phyloP scores from a whole-genome alignment of 2,888 invertebrate species.

The Protophormia terraenovae region DNA sequence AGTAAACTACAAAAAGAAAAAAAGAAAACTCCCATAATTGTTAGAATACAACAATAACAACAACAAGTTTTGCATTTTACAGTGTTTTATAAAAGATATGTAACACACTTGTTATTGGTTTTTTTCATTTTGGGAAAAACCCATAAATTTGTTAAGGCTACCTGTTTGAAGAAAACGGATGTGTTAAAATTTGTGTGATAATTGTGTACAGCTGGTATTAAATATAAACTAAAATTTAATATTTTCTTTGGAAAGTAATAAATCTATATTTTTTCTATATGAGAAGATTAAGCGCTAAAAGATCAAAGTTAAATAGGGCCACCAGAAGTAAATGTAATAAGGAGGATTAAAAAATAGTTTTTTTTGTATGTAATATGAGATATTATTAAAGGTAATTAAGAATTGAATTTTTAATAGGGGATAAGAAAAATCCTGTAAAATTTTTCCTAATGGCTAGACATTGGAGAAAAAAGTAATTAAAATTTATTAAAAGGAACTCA shows the following conservation, averaged over 20 bases:
- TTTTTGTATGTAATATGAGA: too few relatives aligned
- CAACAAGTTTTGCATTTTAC: conserved; percentile 9
- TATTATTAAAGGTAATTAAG: conserved; percentile 32
- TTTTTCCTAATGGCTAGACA: too few relatives aligned
- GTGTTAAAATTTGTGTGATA: neutral
- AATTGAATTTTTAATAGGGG: neutral
- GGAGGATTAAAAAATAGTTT: too few relatives aligned
- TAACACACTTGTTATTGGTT: neutral
- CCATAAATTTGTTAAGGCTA: neutral
- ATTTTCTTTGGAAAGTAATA: neutral
- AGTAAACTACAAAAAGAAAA: conserved; percentile 24
- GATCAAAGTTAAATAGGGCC: neutral
- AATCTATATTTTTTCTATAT: neutral
- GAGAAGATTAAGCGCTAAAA: neutral
- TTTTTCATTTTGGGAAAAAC: neutral
- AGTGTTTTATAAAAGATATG: neutral
- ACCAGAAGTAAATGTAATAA: neutral
- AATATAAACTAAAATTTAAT: neutral
- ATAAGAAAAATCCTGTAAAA: too few relatives aligned
- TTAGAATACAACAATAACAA: conserved; percentile 6
- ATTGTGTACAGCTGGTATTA: neutral
- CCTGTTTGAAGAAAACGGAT: conserved; percentile 5
- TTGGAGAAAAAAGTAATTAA: too few relatives aligned
- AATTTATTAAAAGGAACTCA: too few relatives aligned
- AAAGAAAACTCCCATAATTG: conserved; percentile 36